Base-by-base conservation (phyloP, 2,113 vertebrate species). In the Merops nubicus region DNA sequence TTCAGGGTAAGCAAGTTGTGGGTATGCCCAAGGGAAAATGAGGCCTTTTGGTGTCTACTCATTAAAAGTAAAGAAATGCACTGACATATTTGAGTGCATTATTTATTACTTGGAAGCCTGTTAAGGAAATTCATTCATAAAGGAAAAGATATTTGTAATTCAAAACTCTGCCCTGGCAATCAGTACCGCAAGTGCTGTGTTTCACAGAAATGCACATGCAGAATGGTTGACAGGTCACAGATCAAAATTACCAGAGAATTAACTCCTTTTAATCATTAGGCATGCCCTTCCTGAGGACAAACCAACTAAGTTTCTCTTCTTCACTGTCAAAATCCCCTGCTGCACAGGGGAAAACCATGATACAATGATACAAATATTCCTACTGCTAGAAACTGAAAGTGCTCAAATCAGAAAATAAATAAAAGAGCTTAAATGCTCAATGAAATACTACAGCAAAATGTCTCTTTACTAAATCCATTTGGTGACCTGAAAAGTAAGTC, bases 251-350 rank as follows among this genome's bases (percentile, higher is more conserved):
- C 26, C 65, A 57, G 53, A 0, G 2, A 91, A 91, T 94, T 95
- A 91, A 93, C 84, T 82, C 84, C 77, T 50, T 48, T 34, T 96
- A 96, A 82, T 94, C 85, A 76, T n/a, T 8, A 69, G 76, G 43
- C 65, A 50, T 12, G 25, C 51, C 72, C 89, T 92, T 93, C 51
- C 64, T 91, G 60, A 78, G 80, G 64, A 81, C 68, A 91, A 81
- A 92, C n/a, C 62, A 91, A 65, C 29, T 3, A 53, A 85, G 59
- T 85, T 96, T 88, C 82, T 76, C 64, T 91, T 93, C 82, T 90
- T 83, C 60, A 19, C 45, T 72, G 75, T 70, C 79, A 90, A 88
- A 97, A 93, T 45, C 72, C 87, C 78, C 75, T 11, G 42, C 54
- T 80, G 64, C 59, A 50, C n/a, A 13, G 78, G 81, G 77, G 91